These are phyloP conservation scores for Sebastes minor DNA, from an alignment of 2,797 vertebrate genomes.

Conservation along the genomic window DNA sequence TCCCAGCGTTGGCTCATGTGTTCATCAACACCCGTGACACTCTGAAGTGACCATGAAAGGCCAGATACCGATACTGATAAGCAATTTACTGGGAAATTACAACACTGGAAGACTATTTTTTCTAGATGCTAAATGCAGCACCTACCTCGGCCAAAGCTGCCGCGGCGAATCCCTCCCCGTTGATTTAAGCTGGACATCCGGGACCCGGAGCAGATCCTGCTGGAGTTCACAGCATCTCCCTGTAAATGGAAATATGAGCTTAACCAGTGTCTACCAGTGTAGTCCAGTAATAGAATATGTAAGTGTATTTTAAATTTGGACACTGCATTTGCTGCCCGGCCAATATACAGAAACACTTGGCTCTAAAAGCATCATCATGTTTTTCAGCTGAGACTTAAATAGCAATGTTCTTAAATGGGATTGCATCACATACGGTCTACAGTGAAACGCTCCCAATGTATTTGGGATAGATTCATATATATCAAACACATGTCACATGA, in stretches of 20 bases:
- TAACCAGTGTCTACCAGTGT: too few species aligned
- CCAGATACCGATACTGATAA: too few species aligned
- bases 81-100: not conserved
- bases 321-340: not conserved
- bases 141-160: conserved; percentile 65
- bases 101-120: not conserved
- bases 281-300: not conserved
- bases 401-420: not conserved
- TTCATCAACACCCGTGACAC: not conserved
- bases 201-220: conserved; percentile 71
- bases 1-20: not conserved
- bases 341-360: not conserved
- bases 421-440: not conserved
- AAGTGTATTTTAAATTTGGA: not conserved
- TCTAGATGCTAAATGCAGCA: conserved; percentile 74
- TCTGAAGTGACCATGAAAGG: not conserved
- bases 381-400: not conserved
- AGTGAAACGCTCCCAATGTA: too few species aligned
- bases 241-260: conserved; percentile 8
- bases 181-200: conserved; percentile 80
- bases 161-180: conserved; percentile 74
- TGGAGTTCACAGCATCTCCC: conserved; percentile 13
- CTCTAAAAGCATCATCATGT: not conserved
- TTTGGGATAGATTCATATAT: too few species aligned
- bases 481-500: too few species aligned